A percentile compares a stretch with the other conserved stretches of the same genome.
Conservation (phyloP, 2,797 vertebrate species). For the Hafferia zeledoni region DNA sequence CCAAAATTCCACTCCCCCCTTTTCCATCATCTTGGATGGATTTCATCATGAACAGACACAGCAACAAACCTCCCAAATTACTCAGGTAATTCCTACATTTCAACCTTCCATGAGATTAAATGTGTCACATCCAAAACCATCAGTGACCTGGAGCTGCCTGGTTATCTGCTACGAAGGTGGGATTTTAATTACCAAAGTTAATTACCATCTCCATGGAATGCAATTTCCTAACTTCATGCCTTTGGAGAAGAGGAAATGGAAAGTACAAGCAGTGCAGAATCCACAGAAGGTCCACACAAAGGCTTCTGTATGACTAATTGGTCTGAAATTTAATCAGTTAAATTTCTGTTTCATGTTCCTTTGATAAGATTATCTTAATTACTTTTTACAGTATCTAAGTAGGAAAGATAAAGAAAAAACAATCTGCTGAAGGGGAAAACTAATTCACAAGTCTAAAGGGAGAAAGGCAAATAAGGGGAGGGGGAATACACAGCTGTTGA, state of each 20-base stretch:
- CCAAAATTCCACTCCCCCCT: not conserved
- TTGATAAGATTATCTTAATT: constrained; percentile 72
- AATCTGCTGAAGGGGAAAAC: constrained; percentile 49
- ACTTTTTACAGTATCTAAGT: constrained; percentile 65
- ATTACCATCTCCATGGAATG: constrained; percentile 62
- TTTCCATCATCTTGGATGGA: not conserved
- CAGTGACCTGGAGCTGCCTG: constrained; percentile 54
- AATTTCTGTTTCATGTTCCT: constrained; percentile 70
- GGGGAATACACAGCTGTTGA: constrained; percentile 43
- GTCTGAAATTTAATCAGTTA: constrained; percentile 71
- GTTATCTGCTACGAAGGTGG: constrained; percentile 53
- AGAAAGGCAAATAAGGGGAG: constrained; percentile 16
- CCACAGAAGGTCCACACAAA: constrained; percentile 60
- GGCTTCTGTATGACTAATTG: constrained; percentile 67
- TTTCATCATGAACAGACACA: not conserved
- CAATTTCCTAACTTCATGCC: constrained; percentile 46
- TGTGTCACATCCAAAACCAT: not conserved
- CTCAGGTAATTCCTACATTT: not conserved
- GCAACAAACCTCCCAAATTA: not conserved
- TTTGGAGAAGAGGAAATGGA: constrained; percentile 40
- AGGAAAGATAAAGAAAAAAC: constrained; percentile 51
- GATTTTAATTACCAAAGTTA: constrained; percentile 66
- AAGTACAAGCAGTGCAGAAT: constrained; percentile 46
- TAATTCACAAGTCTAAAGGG: constrained; percentile 30
- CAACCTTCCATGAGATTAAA: not conserved